phyloP scores from a whole-genome alignment of 2,113 vertebrate genomes.

The Charadrius vociferus region DNA sequence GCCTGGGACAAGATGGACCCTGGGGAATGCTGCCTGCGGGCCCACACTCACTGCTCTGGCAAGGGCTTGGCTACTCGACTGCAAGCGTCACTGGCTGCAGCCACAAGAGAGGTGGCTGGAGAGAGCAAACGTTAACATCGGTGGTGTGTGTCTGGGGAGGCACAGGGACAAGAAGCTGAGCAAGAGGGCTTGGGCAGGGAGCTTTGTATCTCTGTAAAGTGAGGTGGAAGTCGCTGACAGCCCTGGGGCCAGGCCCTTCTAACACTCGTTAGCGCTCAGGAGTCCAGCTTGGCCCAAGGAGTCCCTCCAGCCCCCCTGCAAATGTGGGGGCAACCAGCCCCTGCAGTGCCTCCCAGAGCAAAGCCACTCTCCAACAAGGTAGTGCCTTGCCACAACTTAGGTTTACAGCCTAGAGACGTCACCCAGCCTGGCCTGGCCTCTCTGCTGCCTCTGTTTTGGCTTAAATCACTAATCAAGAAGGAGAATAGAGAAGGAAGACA shows the following conservation, averaged over 20 bases:
- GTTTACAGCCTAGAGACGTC: background rate
- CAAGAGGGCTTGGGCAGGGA: background rate
- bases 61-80: background rate
- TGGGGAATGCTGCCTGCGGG: background rate
- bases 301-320: background rate
- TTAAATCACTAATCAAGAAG: background rate
- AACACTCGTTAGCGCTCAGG: background rate
- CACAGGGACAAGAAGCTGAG: background rate
- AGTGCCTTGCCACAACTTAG: background rate
- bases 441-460: slow-evolving; percentile 20
- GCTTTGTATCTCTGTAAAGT: background rate
- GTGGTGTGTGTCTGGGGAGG: background rate
- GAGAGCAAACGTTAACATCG: background rate
- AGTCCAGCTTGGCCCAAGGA: background rate
- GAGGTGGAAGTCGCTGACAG: background rate
- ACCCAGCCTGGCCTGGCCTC: background rate
- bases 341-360: background rate
- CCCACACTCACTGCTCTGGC: fast-evolving
- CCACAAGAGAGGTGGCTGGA: background rate
- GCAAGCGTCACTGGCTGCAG: background rate
- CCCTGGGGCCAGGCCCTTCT: background rate
- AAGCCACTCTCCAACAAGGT: background rate
- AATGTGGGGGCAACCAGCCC: background rate
- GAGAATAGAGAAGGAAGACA: background rate
- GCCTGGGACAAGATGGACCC: background rate